A percentile compares a stretch with the other conserved stretches of the same genome.
Conservation (phyloP, 2,888 invertebrate genomes). For the Netelia inedita region DNA sequence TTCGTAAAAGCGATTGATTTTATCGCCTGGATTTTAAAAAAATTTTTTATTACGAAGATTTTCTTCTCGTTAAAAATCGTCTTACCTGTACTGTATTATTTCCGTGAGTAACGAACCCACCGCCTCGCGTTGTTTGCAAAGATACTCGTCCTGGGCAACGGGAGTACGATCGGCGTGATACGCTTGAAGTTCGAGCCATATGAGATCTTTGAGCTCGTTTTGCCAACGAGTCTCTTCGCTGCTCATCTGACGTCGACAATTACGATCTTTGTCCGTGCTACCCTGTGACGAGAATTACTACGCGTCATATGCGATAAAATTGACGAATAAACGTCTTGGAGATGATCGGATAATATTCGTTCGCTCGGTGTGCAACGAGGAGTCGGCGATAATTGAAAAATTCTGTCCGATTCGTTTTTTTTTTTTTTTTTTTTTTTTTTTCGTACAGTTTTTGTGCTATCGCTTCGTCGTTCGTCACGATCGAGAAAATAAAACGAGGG, state of each 20-base stretch:
- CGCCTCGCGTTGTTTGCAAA: conserved; percentile 90
- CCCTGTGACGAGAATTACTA: conserved; percentile 84
- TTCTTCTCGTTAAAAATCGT: neutral
- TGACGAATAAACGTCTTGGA: neutral
- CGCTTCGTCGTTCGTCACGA: neutral
- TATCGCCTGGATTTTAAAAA: no score
- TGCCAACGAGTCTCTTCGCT: conserved; percentile 95
- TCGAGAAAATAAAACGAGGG: neutral
- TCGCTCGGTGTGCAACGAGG: neutral
- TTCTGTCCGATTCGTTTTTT: no score
- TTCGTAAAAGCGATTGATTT: no score
- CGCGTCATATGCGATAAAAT: neutral
- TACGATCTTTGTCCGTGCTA: conserved; percentile 88
- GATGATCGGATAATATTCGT: conserved; percentile 11
- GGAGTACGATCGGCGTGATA: conserved; percentile 91
- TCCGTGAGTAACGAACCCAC: conserved; percentile 90
- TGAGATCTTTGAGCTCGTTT: conserved; percentile 94
- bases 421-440: no score
- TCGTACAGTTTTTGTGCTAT: neutral
- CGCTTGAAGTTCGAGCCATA: conserved; percentile 96
- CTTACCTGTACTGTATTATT: conserved; percentile 91
- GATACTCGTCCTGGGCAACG: conserved; percentile 91
- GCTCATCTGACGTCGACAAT: conserved; percentile 88
- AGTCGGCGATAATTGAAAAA: no score
- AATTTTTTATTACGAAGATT: no score